Evolutionary conservation across 2,888 invertebrate genomes (phyloP), one percentile per base, ranked within the genome.

Genomic region (Ophion ellenae): DNA sequence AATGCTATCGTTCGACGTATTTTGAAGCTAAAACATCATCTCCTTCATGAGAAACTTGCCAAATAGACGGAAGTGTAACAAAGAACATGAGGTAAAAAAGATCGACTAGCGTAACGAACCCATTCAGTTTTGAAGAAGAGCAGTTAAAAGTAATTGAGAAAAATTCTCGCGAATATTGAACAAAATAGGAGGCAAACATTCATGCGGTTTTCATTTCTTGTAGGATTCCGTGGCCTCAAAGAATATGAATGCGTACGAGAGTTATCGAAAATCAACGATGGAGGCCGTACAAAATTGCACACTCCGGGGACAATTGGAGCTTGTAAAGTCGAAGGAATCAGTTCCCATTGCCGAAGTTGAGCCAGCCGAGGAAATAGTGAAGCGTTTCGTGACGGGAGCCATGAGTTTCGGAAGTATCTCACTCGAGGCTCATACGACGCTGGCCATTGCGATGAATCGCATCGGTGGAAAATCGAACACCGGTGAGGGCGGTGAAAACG

Each of bases 391-490:
- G 75, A 92, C 95, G 95, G 98, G 98, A 88, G 99, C 99, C 1
- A 99, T 99, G 99, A 98, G 98, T 90, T 99, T 99, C 94, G 99
- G 99, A 1, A 99, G 99, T 84, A 99, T 99, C 90, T 99, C 99
- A 0, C 95, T 98, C 91, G 99, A 99, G 94, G 98, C 99, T 1
- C 99, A 99, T 95, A 96, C 97, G 40, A 97, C 99, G 0, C 95
- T 99, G 47, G 99, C 99, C 0, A 95, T 98, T 78, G 99, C 99
- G 0, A 99, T 99, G 99, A 99, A 99, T 94, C 96, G 97, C 89
- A 97, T 99, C 90, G 98, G 98, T 3, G 99, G 98, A 88, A 99
- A 99, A 95, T 99, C 99, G 86, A 99, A 99, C 94, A 99, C 99
- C 0, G 99, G 99, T 36, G 99, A 99, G 95, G 99, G 99, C 83